Percentiles rank a stretch among this genome's conserved stretches.
These are phyloP conservation scores for Trachelus tabidus DNA, from an alignment of 2,888 invertebrate species.

Conservation along the genomic window DNA sequence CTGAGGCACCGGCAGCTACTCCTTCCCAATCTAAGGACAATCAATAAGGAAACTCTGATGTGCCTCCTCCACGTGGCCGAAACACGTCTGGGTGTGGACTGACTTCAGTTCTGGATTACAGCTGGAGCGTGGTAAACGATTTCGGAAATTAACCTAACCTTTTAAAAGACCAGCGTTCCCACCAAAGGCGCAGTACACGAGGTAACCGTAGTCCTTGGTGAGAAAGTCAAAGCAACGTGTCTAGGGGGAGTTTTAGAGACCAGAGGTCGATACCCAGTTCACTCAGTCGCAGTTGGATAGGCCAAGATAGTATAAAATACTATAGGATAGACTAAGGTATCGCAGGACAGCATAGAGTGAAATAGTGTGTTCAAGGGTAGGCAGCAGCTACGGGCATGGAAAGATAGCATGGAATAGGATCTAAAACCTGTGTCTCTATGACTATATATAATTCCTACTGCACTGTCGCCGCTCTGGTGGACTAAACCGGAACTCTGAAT, in stretches of 20 bases:
- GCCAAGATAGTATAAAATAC: constrained; percentile 23
- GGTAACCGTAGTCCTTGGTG: not conserved
- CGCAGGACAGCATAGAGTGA: constrained; percentile 30
- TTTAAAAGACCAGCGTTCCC: constrained; percentile 10
- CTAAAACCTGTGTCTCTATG: not conserved
- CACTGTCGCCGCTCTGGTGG: constrained; percentile 53
- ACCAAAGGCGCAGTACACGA: not conserved
- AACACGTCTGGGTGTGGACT: not conserved
- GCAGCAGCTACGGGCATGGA: not conserved
- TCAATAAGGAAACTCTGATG: constrained; percentile 41
- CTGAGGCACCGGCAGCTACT: not conserved
- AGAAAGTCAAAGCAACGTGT: not conserved
- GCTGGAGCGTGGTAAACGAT: constrained; percentile 22
- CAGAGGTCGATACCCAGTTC: constrained; percentile 48
- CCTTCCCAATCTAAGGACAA: constrained; percentile 41
- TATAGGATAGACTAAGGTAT: not conserved
- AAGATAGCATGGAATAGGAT: not conserved
- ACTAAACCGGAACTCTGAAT: constrained; percentile 54
- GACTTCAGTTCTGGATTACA: not conserved
- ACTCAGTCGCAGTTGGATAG: constrained; percentile 47
- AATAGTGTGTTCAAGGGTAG: not conserved
- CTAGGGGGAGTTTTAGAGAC: constrained; percentile 11
- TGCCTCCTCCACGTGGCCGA: too few relatives aligned
- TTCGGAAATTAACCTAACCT: constrained; percentile 39
- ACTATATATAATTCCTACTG: not conserved